Base-by-base conservation (phyloP, 2,888 invertebrate species). In the Leptinotarsa haldemani region DNA sequence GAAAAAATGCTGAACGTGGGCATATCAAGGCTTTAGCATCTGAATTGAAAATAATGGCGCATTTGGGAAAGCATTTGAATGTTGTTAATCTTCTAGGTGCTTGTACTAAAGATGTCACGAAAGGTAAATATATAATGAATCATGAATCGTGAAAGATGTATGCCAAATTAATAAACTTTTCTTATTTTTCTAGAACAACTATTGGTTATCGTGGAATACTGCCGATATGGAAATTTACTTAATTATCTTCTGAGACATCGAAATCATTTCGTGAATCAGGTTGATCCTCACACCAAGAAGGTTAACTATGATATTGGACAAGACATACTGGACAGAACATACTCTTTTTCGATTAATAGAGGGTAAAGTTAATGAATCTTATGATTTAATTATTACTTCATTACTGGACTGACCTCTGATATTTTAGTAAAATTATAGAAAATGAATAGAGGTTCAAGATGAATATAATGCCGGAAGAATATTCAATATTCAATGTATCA, bases 71-170 rank as follows among this genome's bases (percentile, higher is more conserved):
- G 83, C 97, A 98, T 87, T 88, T 98, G 65, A 98, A 98, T 86
- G 97, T 98, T 58, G 96, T 98, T 1, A 98, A 98, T 88, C 90
- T 98, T 64, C 90, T 98, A 22, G 98, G 98, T 64, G 98, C 98
- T 20, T 96, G 96, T 78, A 98, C 98, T 0, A 95, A 95, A 85
- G 94, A 96, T 86, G 94, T 97, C 74, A 92, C 91, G 0, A 96
- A 96, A 91, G 93, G 97, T 97, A 3, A 69, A 16, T 40, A 40
- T 30, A 30, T 40, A 40, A 7, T 40, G 40, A 40, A 40, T 40
- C 40, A 40, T 40, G 40, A 40, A 5, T 40, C 40, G 40, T 40
- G 40, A 40, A 40, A 40, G 40, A 40, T 12, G 40, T 40, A 40
- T 40, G 40, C 7, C 0, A 40, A 40, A 40, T 40, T 40, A 0